Base-by-base conservation (phyloP, 2,797 vertebrate species). In the Sebastes diploproa region DNA sequence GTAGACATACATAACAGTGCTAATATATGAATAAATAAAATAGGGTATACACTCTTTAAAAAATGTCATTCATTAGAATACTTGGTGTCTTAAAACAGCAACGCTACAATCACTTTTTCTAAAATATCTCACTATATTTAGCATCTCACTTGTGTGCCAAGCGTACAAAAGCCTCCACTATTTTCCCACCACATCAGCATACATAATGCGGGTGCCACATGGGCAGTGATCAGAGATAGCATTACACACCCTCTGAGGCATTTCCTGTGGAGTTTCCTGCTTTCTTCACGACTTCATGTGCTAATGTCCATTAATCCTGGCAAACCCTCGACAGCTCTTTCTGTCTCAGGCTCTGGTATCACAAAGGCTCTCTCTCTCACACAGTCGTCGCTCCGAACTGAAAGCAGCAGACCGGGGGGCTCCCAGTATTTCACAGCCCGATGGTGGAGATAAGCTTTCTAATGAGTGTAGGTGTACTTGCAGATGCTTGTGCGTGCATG, bases 241-340 rank as follows among this genome's bases (percentile, higher is more conserved):
- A 94, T 96, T 94, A 95, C 95, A 93, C 93, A 83, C 89, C 91
- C 92, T 91, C 93, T 86, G 18, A 86, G 94, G 95, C 90, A 96
- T 96, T 96, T 96, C 95, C 94, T 95, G 87, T 86, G 81, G 83
- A 30, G 56, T 87, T 92, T 92, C 83, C 92, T 89, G 91, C 90
- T 90, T 85, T 86, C 72, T 87, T 88, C 77, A 46, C 76, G 72
- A 92, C 88, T 93, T 92, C 86, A 88, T 91, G 90, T 86, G 87
- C 90, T 91, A 91, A 91, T 92, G 82, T 89, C 84, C 86, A 91
- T 93, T 94, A 92, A 94, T 94, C 91, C 90, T 81, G 86, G 80
- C 77, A 85, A 74, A 87, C 83, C 75, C 81, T 83, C 74, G 46
- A 77, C 84, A 86, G 83, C 86, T 80, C 87, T 88, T 58, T 90